Base-by-base conservation (phyloP, 2,888 invertebrate species). In the Carcina quercana region DNA sequence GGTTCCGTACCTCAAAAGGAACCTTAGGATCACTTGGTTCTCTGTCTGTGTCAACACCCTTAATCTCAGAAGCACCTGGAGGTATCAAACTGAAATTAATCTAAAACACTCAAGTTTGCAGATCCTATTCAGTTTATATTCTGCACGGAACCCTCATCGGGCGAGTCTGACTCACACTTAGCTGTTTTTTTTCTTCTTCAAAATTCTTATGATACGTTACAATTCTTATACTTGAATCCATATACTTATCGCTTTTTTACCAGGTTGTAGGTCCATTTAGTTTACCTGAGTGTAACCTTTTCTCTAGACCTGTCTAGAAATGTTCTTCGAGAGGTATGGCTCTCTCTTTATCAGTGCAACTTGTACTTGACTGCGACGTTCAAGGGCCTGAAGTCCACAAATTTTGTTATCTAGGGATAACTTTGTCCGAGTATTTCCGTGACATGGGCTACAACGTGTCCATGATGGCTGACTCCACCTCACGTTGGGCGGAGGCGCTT, bases 381-480 rank as follows among this genome's bases (percentile, higher is more conserved):
- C 8, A 8, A 19, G 8, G 7, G 7, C 19, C 8, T 13, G 13
- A 6, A n/a, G n/a, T 7, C 5, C 13, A 13, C 14, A 8, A 17
- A 5, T 4, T 28, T 15, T n/a, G 15, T 14, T 14, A n/a, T 10
- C 12, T 59, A 91, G 95, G 96, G 58, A 99, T 99, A 79, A 99
- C 99, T 0, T 86, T 99, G 10, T 97, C 98, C 13, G 99, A 99
- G 83, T 99, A 99, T 85, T 99, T 98, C 93, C 90, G 94, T 59
- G 94, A 94, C 83, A 98, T 98, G 99, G 99, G 99, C 67, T 97
- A 98, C 90, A 96, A 99, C 75, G 99, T 99, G 25, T 97, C 98
- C 50, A 99, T 99, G 99, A 99, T 99, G 99, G 99, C 99, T 43
- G 99, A 99, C 86, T 99, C 98, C 15, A 99, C 99, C 13, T 98